Evolutionary conservation across 1,140 invertebrate genomes (phyloP).

Genomic region (Drosophila carrolli): DNA sequence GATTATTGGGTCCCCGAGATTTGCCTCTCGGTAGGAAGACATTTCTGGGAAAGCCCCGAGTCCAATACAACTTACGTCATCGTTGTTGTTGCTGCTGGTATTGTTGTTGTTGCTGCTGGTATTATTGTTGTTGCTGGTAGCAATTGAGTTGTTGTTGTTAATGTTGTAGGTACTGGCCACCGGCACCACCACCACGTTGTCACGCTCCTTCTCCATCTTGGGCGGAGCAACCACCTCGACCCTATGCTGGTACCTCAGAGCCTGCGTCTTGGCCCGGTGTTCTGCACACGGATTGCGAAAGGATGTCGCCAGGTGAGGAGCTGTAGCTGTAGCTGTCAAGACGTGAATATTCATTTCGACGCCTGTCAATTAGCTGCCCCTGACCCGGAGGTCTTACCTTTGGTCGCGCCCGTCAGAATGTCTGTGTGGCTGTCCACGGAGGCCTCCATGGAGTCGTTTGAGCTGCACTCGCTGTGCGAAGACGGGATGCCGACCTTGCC

Average conservation of each 20-base stretch:
- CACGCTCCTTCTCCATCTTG: conserved; percentile 59
- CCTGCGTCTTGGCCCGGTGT: conserved; percentile 52
- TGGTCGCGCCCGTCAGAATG: conserved; percentile 80
- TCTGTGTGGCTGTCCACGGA: conserved; percentile 82
- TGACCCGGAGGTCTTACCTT: conserved; percentile 53
- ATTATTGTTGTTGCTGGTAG: conserved; percentile 29
- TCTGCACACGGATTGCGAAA: conserved; percentile 60
- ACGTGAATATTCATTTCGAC: conserved; percentile 13
- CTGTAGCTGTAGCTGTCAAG: conserved; percentile 33
- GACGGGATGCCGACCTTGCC: conserved; percentile 84
- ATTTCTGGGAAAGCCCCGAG: background rate
- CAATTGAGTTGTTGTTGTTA: conserved; percentile 21
- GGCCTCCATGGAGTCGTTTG: conserved; percentile 83
- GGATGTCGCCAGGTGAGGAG: conserved; percentile 35
- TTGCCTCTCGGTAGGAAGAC: background rate
- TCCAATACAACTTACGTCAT: conserved; percentile 70
- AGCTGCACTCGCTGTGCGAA: conserved; percentile 84
- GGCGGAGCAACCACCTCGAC: conserved; percentile 56
- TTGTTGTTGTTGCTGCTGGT: conserved; percentile 38
- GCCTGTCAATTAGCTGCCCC: conserved; percentile 3
- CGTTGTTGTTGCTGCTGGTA: conserved; percentile 80
- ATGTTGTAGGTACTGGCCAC: conserved; percentile 44
- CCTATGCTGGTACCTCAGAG: conserved; percentile 59
- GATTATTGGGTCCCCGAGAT: background rate
- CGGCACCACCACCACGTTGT: conserved; percentile 62